A percentile compares a stretch with the other conserved stretches of the same genome.
These are phyloP conservation scores for Diarsia brunnea DNA, from an alignment of 2,888 invertebrate genomes.

Conservation along the genomic window DNA sequence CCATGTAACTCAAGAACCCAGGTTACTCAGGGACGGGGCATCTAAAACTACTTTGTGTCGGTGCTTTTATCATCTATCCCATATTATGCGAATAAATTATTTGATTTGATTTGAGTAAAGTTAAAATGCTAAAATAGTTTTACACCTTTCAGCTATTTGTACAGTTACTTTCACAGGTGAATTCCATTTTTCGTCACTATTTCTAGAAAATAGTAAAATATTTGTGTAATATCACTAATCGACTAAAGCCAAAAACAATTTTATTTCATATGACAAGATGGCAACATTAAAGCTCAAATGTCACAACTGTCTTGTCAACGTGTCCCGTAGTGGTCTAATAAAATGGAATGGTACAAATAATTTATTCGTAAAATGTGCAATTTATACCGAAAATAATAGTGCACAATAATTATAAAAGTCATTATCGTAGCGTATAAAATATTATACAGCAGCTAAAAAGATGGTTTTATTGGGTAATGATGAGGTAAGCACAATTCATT, in stretches of 20 bases:
- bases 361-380: constrained; percentile 69
- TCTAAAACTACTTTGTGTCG: too few relatives aligned
- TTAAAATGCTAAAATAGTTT: too few relatives aligned
- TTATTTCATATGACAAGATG: not conserved
- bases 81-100: too few relatives aligned
- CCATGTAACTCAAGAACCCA: too few relatives aligned
- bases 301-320: constrained; percentile 69
- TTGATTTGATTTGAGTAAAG: too few relatives aligned
- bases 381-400: constrained; percentile 55
- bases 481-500: constrained; percentile 84
- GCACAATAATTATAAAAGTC: constrained; percentile 48
- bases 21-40: too few relatives aligned
- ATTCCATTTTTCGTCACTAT: too few relatives aligned
- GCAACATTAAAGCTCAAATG: constrained; percentile 45
- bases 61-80: too few relatives aligned
- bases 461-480: constrained; percentile 94
- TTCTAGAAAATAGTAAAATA: too few relatives aligned
- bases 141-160: too few relatives aligned
- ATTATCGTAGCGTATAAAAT: constrained; percentile 39
- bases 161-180: too few relatives aligned
- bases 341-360: constrained; percentile 53
- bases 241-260: not conserved
- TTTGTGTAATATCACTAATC: not conserved
- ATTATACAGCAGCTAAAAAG: constrained; percentile 66
- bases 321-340: constrained; percentile 63